Evolutionary conservation across 2,797 vertebrate species (phyloP).

Genomic region (Pygocentrus nattereri): DNA sequence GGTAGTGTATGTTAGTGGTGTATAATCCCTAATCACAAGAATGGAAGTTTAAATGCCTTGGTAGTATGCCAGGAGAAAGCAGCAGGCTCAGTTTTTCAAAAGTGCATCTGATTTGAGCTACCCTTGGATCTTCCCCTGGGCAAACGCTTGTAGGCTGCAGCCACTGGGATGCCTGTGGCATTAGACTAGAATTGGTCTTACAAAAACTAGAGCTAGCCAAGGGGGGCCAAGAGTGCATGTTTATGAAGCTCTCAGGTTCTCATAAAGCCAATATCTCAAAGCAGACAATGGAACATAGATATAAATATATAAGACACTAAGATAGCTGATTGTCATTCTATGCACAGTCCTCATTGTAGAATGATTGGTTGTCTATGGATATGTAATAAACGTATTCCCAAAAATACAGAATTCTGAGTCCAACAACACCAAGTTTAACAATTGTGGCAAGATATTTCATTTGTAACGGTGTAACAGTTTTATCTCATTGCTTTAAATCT

Average conservation of each 20-base stretch:
- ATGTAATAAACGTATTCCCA: too few species aligned
- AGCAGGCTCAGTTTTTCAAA: not conserved
- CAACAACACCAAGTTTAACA: too few species aligned
- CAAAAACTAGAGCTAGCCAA: not conserved
- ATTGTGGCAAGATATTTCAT: too few species aligned
- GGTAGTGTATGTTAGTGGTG: not conserved
- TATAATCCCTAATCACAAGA: not conserved
- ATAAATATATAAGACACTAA: too few species aligned
- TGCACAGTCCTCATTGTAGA: too few species aligned
- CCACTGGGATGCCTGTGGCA: slow-evolving; percentile 10
- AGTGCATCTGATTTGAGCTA: not conserved
- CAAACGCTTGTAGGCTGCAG: not conserved
- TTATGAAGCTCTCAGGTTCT: not conserved
- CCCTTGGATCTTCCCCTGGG: not conserved
- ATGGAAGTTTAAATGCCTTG: not conserved
- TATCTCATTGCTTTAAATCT: too few species aligned
- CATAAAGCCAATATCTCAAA: not conserved
- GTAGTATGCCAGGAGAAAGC: not conserved
- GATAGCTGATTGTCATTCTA: too few species aligned
- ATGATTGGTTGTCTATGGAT: too few species aligned
- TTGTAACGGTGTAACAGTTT: too few species aligned
- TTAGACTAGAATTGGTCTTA: not conserved
- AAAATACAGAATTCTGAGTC: too few species aligned
- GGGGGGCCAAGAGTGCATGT: not conserved
- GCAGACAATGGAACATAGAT: not conserved